phyloP scores from a whole-genome alignment of 1,140 invertebrate species.

The Lerema accius region DNA sequence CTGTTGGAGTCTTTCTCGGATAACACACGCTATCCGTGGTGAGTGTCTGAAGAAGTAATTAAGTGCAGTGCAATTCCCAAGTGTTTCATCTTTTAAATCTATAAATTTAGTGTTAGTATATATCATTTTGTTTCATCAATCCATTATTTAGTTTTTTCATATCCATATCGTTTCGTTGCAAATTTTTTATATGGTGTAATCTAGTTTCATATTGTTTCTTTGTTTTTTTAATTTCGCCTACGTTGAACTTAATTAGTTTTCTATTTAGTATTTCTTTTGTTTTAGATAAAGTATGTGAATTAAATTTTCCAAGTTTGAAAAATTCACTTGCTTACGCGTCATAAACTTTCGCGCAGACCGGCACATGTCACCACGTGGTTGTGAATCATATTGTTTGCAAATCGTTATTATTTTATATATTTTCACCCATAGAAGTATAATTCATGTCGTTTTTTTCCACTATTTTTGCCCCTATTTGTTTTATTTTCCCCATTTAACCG shows the following conservation, averaged over 20 bases:
- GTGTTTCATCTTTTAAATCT: conserved; percentile 43
- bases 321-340: conserved; percentile 77
- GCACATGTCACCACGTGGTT: conserved; percentile 80
- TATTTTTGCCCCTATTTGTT: conserved; percentile 9
- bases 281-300: conserved; percentile 34
- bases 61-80: conserved; percentile 68
- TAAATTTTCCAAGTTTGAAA: conserved; percentile 45
- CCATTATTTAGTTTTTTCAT: not conserved
- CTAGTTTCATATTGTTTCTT: conserved; percentile 5
- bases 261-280: conserved; percentile 34
- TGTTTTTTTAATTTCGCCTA: not conserved
- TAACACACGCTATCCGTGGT: conserved; percentile 79
- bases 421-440: conserved; percentile 23
- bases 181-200: conserved; percentile 17
- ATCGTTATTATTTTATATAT: conserved; percentile 30
- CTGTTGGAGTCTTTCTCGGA: conserved; percentile 82
- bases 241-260: not conserved
- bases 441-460: conserved; percentile 26
- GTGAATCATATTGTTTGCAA: conserved; percentile 48
- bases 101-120: conserved; percentile 35
- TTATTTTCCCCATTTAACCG: conserved; percentile 12
- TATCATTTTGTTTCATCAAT: conserved; percentile 3
- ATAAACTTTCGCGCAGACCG: conserved; percentile 58
- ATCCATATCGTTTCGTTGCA: not conserved
- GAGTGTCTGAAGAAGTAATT: conserved; percentile 73